Evolutionary conservation across 2,113 vertebrate genomes (phyloP), one percentile per base, ranked within the genome.

Genomic region (Toxotes jaculatrix): DNA sequence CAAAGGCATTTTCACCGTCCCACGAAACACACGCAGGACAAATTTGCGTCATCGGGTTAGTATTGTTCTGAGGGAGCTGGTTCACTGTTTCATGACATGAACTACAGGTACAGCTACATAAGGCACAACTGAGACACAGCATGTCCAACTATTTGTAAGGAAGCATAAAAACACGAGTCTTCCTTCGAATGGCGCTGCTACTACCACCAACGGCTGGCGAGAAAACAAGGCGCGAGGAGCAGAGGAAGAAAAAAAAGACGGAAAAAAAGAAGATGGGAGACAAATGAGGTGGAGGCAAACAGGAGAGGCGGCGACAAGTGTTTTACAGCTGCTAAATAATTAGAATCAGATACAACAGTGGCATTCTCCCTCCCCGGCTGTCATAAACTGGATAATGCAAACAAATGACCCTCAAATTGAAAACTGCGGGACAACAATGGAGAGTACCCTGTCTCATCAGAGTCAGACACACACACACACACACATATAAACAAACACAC

Each of bases 261-360:
- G 36, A 53, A 40, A 23, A 45, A 66, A 57, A 38, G 23, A 53
- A 1, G 13, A 57, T 23, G 11, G 10, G 43, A 83, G 82, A 87
- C 62, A 90, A 81, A 84, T 64, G 88, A 89, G 79, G 71, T 31
- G 66, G 17, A 75, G 68, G 85, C 63, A 62, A 88, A 88, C 51
- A 57, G 72, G 38, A 86, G 74, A 74, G 82, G 83, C 45, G 42
- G 79, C 38, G 45, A 88, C 82, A 73, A 64, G 88, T 90, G 91
- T 84, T 85, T 88, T 84, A 81, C 82, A 90, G 77, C 84, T 83
- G 85, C 84, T 85, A 82, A 85, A 92, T 92, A 90, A 92, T 92
- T 79, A 89, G 84, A 83, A 87, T 90, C 86, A 67, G 77, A 85
- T 88, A 77, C 61, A 79, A 60, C 83, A 73, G 71, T 86, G 87